These are phyloP conservation scores for Bilobella aurantiaca DNA, from an alignment of 1,140 invertebrate genomes.

Conservation along the genomic window DNA sequence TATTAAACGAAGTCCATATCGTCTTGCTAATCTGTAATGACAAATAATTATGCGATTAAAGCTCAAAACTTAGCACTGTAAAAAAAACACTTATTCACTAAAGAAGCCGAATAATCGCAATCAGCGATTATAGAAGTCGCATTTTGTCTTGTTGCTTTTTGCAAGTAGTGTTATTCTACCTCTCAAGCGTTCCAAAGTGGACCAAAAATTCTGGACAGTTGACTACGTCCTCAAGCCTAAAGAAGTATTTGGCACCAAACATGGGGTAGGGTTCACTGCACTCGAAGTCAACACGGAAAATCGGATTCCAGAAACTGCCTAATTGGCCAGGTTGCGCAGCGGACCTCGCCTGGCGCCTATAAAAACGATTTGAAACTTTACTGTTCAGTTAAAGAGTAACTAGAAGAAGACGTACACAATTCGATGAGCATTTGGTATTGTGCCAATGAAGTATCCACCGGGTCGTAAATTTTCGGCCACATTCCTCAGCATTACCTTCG, in stretches of 20 bases:
- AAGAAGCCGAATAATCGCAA: too few relatives aligned
- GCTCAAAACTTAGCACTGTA: constrained; percentile 31
- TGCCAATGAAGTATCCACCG: constrained; percentile 93
- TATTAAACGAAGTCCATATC: constrained; percentile 68
- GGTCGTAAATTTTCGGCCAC: constrained; percentile 72
- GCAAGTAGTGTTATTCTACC: too few relatives aligned
- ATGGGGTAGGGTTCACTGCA: constrained; percentile 57
- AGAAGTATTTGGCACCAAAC: constrained; percentile 95
- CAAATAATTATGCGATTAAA: background rate
- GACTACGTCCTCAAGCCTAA: constrained; percentile 88
- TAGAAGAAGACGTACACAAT: constrained; percentile 56
- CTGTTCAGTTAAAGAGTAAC: constrained; percentile 4
- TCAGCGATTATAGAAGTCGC: too few relatives aligned
- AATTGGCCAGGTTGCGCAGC: constrained; percentile 7
- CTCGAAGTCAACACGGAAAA: constrained; percentile 22
- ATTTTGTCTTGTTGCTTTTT: too few relatives aligned
- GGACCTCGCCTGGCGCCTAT: constrained; percentile 12
- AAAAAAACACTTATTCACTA: too few relatives aligned
- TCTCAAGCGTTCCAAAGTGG: constrained; percentile 73
- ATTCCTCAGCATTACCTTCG: constrained; percentile 85
- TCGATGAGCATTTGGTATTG: constrained; percentile 84
- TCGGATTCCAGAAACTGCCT: constrained; percentile 29
- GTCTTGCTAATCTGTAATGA: constrained; percentile 56
- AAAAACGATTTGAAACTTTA: constrained; percentile 7
- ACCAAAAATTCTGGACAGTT: constrained; percentile 98